phyloP scores from a whole-genome alignment of 2,888 invertebrate species.

The Nysson spinosus region DNA sequence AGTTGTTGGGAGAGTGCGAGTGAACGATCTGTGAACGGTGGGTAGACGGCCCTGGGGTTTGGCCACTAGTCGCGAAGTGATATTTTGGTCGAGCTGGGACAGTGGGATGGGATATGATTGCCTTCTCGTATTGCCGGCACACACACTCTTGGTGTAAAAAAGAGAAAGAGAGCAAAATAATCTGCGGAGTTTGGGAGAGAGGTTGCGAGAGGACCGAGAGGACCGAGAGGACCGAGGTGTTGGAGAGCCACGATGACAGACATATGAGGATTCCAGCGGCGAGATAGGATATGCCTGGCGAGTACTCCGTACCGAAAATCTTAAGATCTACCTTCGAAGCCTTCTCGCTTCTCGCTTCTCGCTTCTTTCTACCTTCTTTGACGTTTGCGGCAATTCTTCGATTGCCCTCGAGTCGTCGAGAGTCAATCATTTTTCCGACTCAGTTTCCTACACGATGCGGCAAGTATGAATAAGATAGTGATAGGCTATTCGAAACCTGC shows the following conservation, averaged over 20 bases:
- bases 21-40: conserved; percentile 12
- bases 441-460: too few species aligned
- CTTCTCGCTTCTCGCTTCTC: conserved; percentile 28
- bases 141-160: conserved; percentile 39
- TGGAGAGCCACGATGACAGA: conserved; percentile 71
- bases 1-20: neutral
- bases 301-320: conserved; percentile 59
- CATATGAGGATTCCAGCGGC: conserved; percentile 76
- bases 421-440: too few species aligned
- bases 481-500: too few species aligned
- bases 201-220: conserved; percentile 41
- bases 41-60: conserved; percentile 49
- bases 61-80: conserved; percentile 58
- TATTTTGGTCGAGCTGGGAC: conserved; percentile 67
- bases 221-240: conserved; percentile 61
- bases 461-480: too few species aligned
- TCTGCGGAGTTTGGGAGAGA: conserved; percentile 21
- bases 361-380: neutral
- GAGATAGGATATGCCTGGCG: conserved; percentile 72
- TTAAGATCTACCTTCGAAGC: conserved; percentile 33
- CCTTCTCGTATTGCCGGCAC: conserved; percentile 53
- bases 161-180: conserved; percentile 38
- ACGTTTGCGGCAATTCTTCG: too few species aligned
- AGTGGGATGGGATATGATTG: conserved; percentile 54
- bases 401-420: too few species aligned